phyloP scores from a whole-genome alignment of 1,140 invertebrate species.

The Leptinotarsa defecta region DNA sequence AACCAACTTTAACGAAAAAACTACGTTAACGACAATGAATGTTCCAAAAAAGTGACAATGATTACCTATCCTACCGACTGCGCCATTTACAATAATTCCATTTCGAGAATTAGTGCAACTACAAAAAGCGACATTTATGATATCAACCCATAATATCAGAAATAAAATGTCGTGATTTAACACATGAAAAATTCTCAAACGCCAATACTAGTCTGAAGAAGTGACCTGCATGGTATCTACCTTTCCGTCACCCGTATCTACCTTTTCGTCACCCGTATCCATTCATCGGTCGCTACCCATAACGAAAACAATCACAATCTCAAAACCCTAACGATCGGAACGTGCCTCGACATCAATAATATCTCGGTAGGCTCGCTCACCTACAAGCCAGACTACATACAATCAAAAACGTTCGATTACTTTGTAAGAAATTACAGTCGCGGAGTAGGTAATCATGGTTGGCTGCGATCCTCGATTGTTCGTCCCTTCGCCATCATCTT shows the following conservation, averaged over 20 bases:
- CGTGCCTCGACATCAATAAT: background rate
- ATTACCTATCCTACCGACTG: too few relatives aligned
- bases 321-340: slow-evolving; percentile 1
- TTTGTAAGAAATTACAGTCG: background rate
- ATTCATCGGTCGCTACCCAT: background rate
- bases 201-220: too few relatives aligned
- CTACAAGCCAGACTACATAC: background rate
- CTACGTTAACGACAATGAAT: too few relatives aligned
- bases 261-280: background rate
- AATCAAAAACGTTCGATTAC: slow-evolving; percentile 8
- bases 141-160: too few relatives aligned
- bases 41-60: too few relatives aligned
- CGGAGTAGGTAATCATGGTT: background rate
- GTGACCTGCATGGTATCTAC: background rate
- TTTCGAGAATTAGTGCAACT: too few relatives aligned
- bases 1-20: too few relatives aligned
- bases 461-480: background rate
- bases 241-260: background rate
- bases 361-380: background rate
- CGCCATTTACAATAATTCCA: too few relatives aligned
- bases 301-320: slow-evolving; percentile 6
- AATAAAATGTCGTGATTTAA: too few relatives aligned
- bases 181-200: too few relatives aligned
- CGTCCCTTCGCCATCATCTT: background rate
- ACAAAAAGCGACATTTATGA: too few relatives aligned